Conservation (phyloP, 2,888 invertebrate species). For the Clitarchus hookeri region DNA sequence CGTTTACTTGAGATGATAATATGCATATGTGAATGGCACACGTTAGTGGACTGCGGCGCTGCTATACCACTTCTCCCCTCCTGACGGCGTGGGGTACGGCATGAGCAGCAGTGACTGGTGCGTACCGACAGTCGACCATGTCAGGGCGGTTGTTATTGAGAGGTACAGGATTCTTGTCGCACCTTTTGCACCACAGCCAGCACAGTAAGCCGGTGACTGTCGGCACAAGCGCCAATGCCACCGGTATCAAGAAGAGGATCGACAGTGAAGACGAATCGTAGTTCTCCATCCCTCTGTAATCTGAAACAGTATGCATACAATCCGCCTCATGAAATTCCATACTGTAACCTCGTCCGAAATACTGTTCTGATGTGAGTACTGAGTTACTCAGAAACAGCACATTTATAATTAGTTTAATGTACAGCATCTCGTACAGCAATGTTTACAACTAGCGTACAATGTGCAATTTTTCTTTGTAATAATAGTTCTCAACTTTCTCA, state of each 20-base stretch:
- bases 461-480: too few relatives aligned
- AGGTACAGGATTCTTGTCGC: not conserved
- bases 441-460: too few relatives aligned
- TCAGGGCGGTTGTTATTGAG: not conserved
- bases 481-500: too few relatives aligned
- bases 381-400: too few relatives aligned
- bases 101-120: not conserved
- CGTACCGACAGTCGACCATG: not conserved
- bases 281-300: not conserved
- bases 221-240: constrained; percentile 16
- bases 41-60: too few relatives aligned
- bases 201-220: not conserved
- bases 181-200: not conserved
- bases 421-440: too few relatives aligned
- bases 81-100: not conserved
- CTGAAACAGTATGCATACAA: not conserved
- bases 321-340: not conserved
- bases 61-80: not conserved
- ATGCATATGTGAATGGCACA: too few relatives aligned
- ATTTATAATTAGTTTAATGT: too few relatives aligned
- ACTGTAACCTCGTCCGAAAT: too few relatives aligned
- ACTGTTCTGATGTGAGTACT: too few relatives aligned
- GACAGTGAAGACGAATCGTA: not conserved
- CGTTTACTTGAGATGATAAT: too few relatives aligned
- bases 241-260: constrained; percentile 24